Conservation (phyloP, 2,888 invertebrate species). For the Ornithoptera priamus region DNA sequence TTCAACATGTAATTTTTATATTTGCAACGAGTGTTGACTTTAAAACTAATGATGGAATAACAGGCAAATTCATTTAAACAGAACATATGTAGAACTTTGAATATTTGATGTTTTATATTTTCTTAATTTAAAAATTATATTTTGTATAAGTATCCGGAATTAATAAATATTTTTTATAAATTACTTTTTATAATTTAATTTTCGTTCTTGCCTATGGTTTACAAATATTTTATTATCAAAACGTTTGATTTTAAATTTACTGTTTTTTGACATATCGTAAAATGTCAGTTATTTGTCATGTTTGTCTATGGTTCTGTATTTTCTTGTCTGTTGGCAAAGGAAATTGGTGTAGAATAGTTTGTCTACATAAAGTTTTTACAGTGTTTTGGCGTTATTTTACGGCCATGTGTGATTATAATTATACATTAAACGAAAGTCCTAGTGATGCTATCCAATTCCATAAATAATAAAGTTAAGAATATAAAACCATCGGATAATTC, state of each 20-base stretch:
- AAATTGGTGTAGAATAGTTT: slow-evolving; percentile 39
- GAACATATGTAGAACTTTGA: too few relatives aligned
- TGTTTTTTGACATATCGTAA: slow-evolving; percentile 26
- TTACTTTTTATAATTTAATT: too few relatives aligned
- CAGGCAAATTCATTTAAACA: too few relatives aligned
- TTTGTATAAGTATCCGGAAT: too few relatives aligned
- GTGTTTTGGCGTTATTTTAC: slow-evolving; percentile 67
- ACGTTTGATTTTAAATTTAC: slow-evolving; percentile 28
- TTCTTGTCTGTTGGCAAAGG: slow-evolving; percentile 46
- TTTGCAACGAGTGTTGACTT: too few relatives aligned
- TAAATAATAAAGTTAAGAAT: slow-evolving; percentile 82
- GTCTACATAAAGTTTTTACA: slow-evolving; percentile 57
- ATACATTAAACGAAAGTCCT: slow-evolving; percentile 54
- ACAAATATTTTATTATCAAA: neutral
- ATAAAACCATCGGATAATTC: slow-evolving; percentile 76
- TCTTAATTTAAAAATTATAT: too few relatives aligned
- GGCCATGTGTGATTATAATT: slow-evolving; percentile 71
- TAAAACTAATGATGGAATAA: too few relatives aligned
- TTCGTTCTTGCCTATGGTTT: neutral
- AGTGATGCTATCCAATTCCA: slow-evolving; percentile 85
- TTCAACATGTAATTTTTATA: too few relatives aligned
- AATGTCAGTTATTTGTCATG: slow-evolving; percentile 35
- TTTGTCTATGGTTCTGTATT: slow-evolving; percentile 47
- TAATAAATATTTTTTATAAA: too few relatives aligned
- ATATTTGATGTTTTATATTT: too few relatives aligned